Evolutionary conservation across 2,888 invertebrate genomes (phyloP).

Genomic region (Dryadula phaetusa): DNA sequence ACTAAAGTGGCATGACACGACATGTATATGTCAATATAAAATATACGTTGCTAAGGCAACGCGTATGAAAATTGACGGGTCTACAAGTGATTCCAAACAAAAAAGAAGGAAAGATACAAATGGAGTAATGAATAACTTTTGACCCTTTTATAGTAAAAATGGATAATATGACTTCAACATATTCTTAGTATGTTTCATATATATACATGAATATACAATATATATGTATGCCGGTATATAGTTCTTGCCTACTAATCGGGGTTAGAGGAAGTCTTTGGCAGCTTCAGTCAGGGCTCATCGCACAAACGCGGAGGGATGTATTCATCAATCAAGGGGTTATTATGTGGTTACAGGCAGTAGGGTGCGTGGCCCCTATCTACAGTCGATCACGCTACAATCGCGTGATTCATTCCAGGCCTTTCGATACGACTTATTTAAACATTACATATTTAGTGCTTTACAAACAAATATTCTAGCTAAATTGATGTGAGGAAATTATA

Average conservation of each 20-base stretch:
- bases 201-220: not conserved
- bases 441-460: constrained; percentile 29
- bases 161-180: too few species aligned
- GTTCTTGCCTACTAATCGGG: constrained; percentile 32
- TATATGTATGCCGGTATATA: not conserved
- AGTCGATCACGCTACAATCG: constrained; percentile 43
- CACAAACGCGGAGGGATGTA: constrained; percentile 50
- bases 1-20: too few species aligned
- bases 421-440: constrained; percentile 34
- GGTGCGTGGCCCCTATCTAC: constrained; percentile 46
- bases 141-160: too few species aligned
- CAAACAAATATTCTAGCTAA: constrained; percentile 10
- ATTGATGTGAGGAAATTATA: constrained; percentile 2
- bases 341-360: constrained; percentile 47
- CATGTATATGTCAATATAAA: too few species aligned
- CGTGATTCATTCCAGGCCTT: constrained; percentile 34
- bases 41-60: too few species aligned
- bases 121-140: too few species aligned
- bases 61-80: too few species aligned
- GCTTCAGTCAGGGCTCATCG: constrained; percentile 47
- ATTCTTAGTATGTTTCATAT: too few species aligned
- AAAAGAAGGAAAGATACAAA: too few species aligned
- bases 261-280: constrained; percentile 45
- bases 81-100: too few species aligned
- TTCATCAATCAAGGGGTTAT: constrained; percentile 56